These are phyloP conservation scores for Helicolenus hilgendorfi DNA, from an alignment of 2,797 vertebrate genomes.

Conservation along the genomic window DNA sequence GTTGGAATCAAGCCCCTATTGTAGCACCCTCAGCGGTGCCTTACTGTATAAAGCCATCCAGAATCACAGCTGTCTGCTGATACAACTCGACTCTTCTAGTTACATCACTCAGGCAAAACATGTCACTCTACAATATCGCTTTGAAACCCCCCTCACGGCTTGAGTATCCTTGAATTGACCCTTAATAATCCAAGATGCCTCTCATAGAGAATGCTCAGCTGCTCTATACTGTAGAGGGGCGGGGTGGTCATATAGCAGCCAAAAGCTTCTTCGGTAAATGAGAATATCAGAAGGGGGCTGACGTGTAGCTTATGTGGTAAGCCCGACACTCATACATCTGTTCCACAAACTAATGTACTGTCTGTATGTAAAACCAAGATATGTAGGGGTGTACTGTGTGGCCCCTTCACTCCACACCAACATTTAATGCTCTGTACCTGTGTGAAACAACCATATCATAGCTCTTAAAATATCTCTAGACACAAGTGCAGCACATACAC, in stretches of 20 bases:
- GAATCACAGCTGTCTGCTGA: conserved; percentile 60
- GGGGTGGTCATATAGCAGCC: conserved; percentile 24
- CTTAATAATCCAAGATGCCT: conserved; percentile 38
- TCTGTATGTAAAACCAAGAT: not conserved
- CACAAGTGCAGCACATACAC: conserved; percentile 14
- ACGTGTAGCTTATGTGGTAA: not conserved
- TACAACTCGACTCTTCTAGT: conserved; percentile 50
- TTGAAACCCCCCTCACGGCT: not conserved
- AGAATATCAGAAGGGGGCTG: conserved; percentile 12
- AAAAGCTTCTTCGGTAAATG: conserved; percentile 26
- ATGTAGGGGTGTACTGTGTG: not conserved
- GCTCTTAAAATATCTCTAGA: conserved; percentile 13
- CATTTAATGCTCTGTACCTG: conserved; percentile 16
- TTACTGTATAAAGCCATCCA: conserved; percentile 26
- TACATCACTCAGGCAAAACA: conserved; percentile 52
- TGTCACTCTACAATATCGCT: conserved; percentile 6
- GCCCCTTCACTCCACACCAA: not conserved
- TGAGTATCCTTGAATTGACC: conserved; percentile 65
- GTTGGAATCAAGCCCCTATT: conserved; percentile 28
- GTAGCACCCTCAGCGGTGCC: conserved; percentile 4
- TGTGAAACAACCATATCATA: conserved; percentile 38
- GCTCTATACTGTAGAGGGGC: not conserved
- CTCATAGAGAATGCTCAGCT: conserved; percentile 20
- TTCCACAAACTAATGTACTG: not conserved
- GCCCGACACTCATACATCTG: not conserved